phyloP scores from a whole-genome alignment of 2,888 invertebrate genomes.

The Elegia similella region DNA sequence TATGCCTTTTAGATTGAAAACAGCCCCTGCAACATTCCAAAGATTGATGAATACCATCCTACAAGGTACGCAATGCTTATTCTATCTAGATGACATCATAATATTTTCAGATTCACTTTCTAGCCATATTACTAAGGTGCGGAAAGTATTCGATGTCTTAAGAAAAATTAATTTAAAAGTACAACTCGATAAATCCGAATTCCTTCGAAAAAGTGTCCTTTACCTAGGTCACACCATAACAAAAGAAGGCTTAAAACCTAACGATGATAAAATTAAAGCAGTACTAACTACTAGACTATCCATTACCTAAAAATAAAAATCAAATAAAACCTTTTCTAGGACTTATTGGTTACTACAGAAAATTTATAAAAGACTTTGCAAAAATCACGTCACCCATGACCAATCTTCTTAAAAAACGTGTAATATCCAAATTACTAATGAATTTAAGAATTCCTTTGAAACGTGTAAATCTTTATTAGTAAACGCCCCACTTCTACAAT shows the following conservation, averaged over 20 bases:
- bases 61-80: no score
- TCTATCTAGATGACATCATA: conserved; percentile 30
- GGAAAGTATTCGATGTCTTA: conserved; percentile 29
- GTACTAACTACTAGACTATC: conserved; percentile 32
- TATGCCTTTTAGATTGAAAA: no score
- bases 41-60: no score
- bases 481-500: background rate
- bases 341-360: conserved; percentile 43
- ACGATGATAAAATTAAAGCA: conserved; percentile 33
- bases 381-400: conserved; percentile 32
- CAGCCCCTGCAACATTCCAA: no score
- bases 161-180: conserved; percentile 30
- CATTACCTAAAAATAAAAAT: conserved; percentile 29
- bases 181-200: conserved; percentile 31
- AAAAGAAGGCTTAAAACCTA: conserved; percentile 32
- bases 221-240: conserved; percentile 42
- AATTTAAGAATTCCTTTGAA: background rate
- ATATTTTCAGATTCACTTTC: conserved; percentile 33
- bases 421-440: background rate
- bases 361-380: conserved; percentile 40
- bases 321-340: conserved; percentile 45
- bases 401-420: no score
- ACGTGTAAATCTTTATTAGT: background rate
- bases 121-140: conserved; percentile 30
- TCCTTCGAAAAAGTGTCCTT: conserved; percentile 33